Evolutionary conservation across 2,888 invertebrate genomes (phyloP).

Genomic region (Pseudococcus jackbeardsleyi): DNA sequence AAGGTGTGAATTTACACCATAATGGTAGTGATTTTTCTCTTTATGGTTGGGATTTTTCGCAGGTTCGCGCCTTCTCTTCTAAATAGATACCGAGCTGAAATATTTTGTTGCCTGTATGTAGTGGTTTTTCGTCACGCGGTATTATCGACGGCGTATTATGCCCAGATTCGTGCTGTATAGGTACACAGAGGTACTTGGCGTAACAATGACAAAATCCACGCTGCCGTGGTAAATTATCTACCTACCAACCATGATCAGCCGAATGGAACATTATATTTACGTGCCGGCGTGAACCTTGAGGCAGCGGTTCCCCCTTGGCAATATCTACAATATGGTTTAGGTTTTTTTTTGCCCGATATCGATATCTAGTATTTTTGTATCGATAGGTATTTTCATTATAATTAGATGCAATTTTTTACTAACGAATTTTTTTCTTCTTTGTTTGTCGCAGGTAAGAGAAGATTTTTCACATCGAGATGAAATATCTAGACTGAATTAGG

Average conservation of each 20-base stretch:
- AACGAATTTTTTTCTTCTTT: background rate
- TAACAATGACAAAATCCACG: constrained; percentile 51
- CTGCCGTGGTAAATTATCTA: constrained; percentile 36
- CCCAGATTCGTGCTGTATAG: constrained; percentile 8
- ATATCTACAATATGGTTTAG: background rate
- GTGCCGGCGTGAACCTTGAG: constrained; percentile 46
- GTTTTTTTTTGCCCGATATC: background rate
- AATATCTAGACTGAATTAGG: background rate
- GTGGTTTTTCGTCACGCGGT: constrained; percentile 7
- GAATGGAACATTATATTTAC: constrained; percentile 47
- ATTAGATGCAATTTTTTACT: background rate
- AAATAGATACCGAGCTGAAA: background rate
- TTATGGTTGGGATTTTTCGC: background rate
- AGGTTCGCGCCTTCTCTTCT: no score
- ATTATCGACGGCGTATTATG: constrained; percentile 34
- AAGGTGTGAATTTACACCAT: background rate
- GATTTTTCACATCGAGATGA: background rate
- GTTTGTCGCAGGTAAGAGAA: background rate
- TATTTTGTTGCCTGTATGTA: background rate
- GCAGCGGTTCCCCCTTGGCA: constrained; percentile 42
- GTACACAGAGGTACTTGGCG: background rate
- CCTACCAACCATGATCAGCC: constrained; percentile 41
- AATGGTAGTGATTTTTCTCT: background rate
- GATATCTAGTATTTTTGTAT: background rate
- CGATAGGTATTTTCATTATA: background rate